Evolutionary conservation across 1,140 invertebrate genomes (phyloP), one percentile per base, ranked within the genome.

Genomic region (Cydia amplana): DNA sequence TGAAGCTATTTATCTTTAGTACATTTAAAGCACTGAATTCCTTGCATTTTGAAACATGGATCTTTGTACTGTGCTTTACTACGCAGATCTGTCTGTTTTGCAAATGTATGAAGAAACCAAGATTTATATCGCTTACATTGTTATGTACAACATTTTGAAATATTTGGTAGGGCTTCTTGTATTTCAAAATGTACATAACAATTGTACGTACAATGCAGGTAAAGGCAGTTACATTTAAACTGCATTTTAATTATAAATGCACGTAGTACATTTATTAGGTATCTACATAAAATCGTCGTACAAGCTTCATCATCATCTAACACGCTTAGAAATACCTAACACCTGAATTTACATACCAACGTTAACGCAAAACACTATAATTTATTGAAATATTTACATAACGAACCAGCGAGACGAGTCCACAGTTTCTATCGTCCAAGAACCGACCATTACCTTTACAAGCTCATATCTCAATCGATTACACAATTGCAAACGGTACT

Each of bases 371-470:
- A 86, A 86, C 80, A 80, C 73, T 46, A 75, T 84, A 84, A 86
- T 85, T 85, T 85, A 83, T 85, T 83, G 32, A 70, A 82, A 85
- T 76, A 79, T 88, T 85, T 87, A 87, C 82, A 87, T 86, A 89
- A 89, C 80, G 73, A 85, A 87, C 79, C 75, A 82, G 84, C 81
- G 84, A 80, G 84, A 82, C 83, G 82, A 83, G 76, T 25, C 74
- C 78, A 82, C 77, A 80, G 65, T 79, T 79, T 80, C 84, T 84
- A 83, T 80, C 77, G 65, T 32, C 65, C 28, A 70, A 32, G 65
- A 70, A 60, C 55, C 20, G 55, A 60, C 4, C 46, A 49, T 55
- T 23, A 60, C 55, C 20, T 60, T 60, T 12, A 20, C 55, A 60
- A 60, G n/a, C 55, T 60, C 55, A 60, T 23, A 60, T 60, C 55